Conservation (phyloP, 1,140 invertebrate genomes). For the Aphis craccivora region DNA sequence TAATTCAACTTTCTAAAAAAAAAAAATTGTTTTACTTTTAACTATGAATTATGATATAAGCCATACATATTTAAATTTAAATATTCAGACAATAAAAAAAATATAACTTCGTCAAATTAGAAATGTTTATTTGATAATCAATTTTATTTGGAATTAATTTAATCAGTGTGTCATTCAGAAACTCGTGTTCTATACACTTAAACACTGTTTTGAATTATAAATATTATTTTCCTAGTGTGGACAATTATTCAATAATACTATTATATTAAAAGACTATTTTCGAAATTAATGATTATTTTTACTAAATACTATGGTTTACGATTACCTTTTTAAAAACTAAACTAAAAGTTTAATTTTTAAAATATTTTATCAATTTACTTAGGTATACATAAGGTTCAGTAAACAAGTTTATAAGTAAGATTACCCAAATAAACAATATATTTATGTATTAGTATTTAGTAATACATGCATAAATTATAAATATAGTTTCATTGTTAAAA, state of each 20-base stretch:
- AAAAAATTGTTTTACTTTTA: conserved; percentile 8
- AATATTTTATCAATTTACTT: background rate
- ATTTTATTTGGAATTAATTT: background rate
- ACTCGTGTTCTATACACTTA: background rate
- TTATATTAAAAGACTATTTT: background rate
- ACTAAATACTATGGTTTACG: no score
- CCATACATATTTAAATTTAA: background rate
- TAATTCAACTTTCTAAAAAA: conserved; percentile 15
- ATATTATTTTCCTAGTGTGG: background rate
- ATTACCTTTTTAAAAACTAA: no score
- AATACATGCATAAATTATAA: background rate
- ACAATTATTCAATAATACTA: background rate
- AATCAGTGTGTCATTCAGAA: background rate
- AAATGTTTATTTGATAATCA: background rate
- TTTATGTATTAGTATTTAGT: background rate
- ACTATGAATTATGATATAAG: background rate
- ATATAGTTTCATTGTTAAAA: no score
- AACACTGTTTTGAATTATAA: background rate
- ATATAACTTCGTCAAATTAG: background rate
- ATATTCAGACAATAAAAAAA: background rate
- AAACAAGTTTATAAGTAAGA: background rate
- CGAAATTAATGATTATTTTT: background rate
- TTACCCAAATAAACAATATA: background rate
- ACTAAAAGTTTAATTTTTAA: no score
- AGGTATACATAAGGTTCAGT: background rate